These are phyloP conservation scores for Menidia menidia DNA, from an alignment of 2,797 vertebrate species.

Conservation along the genomic window DNA sequence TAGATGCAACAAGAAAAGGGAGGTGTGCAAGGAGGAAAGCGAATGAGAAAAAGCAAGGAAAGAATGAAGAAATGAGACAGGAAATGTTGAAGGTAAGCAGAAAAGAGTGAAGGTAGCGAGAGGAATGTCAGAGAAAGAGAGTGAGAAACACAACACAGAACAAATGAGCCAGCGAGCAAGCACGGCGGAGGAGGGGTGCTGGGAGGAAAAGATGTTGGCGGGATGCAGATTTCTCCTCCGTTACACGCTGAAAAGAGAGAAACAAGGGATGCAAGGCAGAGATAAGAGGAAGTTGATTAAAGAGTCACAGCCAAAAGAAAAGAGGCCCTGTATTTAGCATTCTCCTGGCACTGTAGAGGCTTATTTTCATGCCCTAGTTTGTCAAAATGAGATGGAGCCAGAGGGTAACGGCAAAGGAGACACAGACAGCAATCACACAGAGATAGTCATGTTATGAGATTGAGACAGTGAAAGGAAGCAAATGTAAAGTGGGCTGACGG, in stretches of 20 bases:
- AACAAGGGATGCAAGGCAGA: conserved; percentile 74
- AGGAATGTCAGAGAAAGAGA: conserved; percentile 42
- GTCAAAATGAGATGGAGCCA: conserved; percentile 74
- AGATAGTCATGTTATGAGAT: conserved; percentile 62
- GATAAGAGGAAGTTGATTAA: conserved; percentile 82
- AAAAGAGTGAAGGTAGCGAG: conserved; percentile 16
- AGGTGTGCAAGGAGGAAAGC: not conserved
- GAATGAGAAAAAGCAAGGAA: conserved; percentile 15
- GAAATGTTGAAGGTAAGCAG: conserved; percentile 2
- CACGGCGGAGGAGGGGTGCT: conserved; percentile 43
- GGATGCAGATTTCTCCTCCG: conserved; percentile 66
- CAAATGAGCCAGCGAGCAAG: conserved; percentile 35
- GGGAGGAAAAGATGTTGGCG: conserved; percentile 50
- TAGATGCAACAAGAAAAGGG: not conserved
- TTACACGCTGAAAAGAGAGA: conserved; percentile 65
- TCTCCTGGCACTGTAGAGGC: conserved; percentile 68
- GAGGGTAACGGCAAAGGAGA: conserved; percentile 71
- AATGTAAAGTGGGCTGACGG: conserved; percentile 50
- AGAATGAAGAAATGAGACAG: conserved; percentile 37
- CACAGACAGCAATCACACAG: conserved; percentile 48
- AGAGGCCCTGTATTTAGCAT: conserved; percentile 76
- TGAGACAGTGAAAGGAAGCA: conserved; percentile 48
- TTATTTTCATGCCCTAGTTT: conserved; percentile 81
- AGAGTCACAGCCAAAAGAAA: conserved; percentile 70
- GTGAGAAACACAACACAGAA: conserved; percentile 10